A percentile compares a stretch with the other conserved stretches of the same genome.
Evolutionary conservation across 2,797 vertebrate species (phyloP).

Genomic region (Lophius americanus): DNA sequence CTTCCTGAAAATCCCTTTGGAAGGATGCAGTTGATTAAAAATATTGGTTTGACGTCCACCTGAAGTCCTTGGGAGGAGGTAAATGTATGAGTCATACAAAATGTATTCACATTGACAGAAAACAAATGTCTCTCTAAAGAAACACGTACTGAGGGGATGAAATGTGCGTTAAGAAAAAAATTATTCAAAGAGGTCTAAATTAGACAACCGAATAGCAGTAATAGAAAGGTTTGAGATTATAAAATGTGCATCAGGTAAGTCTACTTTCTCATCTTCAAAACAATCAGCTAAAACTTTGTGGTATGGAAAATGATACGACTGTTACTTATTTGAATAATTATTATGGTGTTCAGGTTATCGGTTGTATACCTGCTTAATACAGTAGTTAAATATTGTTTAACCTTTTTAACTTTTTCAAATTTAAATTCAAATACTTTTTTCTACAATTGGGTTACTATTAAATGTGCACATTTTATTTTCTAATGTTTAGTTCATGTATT

Average conservation of each 20-base stretch:
- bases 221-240: conserved; percentile 1
- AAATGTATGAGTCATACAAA: conserved; percentile 18
- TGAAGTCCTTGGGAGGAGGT: conserved; percentile 21
- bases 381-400: not conserved
- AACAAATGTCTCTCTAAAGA: conserved; percentile 22
- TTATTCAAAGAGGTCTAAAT: conserved; percentile 5
- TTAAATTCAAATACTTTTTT: no score
- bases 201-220: not conserved
- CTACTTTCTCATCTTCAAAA: not conserved
- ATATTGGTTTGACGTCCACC: conserved; percentile 36
- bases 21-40: conserved; percentile 52
- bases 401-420: no score
- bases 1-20: conserved; percentile 26
- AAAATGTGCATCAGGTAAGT: not conserved
- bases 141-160: conserved; percentile 3
- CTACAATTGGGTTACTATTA: no score
- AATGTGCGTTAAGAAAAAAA: conserved; percentile 6
- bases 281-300: not conserved
- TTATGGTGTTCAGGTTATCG: not conserved
- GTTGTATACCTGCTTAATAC: not conserved
- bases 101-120: conserved; percentile 10
- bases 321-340: not conserved
- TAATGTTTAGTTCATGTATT: no score
- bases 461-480: no score
- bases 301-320: no score